Conservation (phyloP, 2,113 vertebrate species). For the Podilymbus podiceps region DNA sequence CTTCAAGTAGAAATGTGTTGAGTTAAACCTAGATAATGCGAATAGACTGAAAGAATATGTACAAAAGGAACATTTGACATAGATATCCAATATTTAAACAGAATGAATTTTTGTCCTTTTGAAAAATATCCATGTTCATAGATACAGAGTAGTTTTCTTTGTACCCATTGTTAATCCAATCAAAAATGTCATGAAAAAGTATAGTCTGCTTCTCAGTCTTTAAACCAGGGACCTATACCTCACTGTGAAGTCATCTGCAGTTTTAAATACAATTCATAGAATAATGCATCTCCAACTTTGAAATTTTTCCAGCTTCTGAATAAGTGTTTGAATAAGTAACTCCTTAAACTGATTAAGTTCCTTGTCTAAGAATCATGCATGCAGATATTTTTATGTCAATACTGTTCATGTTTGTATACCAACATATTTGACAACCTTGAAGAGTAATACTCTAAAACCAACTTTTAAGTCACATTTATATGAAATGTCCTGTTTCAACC, state of each 20-base stretch:
- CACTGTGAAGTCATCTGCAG: background rate
- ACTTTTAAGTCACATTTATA: background rate
- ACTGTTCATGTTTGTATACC: background rate
- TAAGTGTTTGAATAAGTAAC: constrained; percentile 22
- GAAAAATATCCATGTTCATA: constrained; percentile 9
- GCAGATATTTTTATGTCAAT: background rate
- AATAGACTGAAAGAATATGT: background rate
- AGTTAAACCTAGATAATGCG: background rate
- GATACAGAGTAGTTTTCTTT: background rate
- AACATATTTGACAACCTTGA: background rate
- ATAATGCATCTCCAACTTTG: background rate
- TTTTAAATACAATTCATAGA: constrained; percentile 9
- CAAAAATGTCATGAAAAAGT: background rate
- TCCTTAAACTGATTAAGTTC: constrained; percentile 14
- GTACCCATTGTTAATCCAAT: background rate
- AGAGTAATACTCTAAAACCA: background rate
- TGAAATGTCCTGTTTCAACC: background rate
- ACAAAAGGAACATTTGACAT: background rate
- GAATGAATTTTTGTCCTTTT: background rate
- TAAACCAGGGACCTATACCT: background rate
- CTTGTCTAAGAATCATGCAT: background rate
- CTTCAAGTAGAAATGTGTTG: background rate
- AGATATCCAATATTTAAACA: background rate
- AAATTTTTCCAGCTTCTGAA: background rate
- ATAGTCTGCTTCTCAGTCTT: background rate